phyloP scores from a whole-genome alignment of 2,888 invertebrate genomes.

The Micropterix aruncella region DNA sequence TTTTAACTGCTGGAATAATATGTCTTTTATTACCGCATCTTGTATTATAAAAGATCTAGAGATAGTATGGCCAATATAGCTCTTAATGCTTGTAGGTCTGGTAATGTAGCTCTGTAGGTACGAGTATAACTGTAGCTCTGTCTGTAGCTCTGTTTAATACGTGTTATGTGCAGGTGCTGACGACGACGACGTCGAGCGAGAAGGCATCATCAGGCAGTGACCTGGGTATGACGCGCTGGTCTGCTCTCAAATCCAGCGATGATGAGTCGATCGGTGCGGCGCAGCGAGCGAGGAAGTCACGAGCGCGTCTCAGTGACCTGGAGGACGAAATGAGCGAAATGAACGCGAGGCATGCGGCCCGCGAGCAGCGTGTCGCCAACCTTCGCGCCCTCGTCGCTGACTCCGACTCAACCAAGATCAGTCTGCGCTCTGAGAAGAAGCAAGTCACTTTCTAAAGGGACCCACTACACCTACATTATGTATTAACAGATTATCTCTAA shows the following conservation, averaged over 20 bases:
- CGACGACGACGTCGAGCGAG: slow-evolving; percentile 5
- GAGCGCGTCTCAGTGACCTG: slow-evolving; percentile 54
- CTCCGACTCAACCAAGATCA: slow-evolving; percentile 23
- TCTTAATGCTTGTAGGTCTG: too few species aligned
- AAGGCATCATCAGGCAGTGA: slow-evolving; percentile 12
- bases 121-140: too few species aligned
- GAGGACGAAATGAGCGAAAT: slow-evolving; percentile 65
- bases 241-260: slow-evolving; percentile 36
- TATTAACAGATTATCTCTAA: too few species aligned
- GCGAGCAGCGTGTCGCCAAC: slow-evolving; percentile 57
- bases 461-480: too few species aligned
- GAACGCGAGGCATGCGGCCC: slow-evolving; percentile 49
- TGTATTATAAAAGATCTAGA: too few species aligned
- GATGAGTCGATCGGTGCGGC: slow-evolving; percentile 43
- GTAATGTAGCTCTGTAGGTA: too few species aligned
- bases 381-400: slow-evolving; percentile 55
- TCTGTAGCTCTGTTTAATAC: too few species aligned
- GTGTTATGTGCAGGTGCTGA: slow-evolving; percentile 6
- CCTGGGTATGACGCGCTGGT: slow-evolving; percentile 45
- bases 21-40: too few species aligned
- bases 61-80: too few species aligned
- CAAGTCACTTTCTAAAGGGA: slow-evolving; percentile 32
- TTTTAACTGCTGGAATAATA: too few species aligned
- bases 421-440: slow-evolving; percentile 32
- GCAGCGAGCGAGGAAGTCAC: slow-evolving; percentile 47